Base-by-base conservation (phyloP, 2,797 vertebrate species). In the Hyperoplus lanceolatus region DNA sequence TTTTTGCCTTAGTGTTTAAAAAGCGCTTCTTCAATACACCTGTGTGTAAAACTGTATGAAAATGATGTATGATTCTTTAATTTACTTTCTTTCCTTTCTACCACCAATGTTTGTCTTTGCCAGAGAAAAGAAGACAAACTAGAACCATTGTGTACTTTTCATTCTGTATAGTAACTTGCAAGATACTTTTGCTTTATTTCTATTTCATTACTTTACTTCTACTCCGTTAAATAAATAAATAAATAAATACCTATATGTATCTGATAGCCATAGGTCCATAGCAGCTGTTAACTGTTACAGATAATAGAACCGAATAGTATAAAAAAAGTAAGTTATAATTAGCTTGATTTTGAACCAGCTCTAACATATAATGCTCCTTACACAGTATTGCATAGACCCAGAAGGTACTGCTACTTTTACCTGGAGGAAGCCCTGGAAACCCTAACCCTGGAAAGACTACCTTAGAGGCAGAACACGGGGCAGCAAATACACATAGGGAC, bases 401-500 rank as follows among this genome's bases (percentile, higher is more conserved):
- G 10, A 9, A 65, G 9, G 14, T 1, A 16, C 36, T 13, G 71
- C 13, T 45, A 13, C 9, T 57, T 3, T 4, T 10, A 1, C 29
- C 8, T 5, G 6, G 2, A 43, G 48, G 21, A 21, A 21, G 21
- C 1, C 21, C 21, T 21, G 21, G 21, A 21, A 21, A 21, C 21
- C 21, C 21, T 21, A 21, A 21, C 21, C 21, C 21, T 21, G 29
- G 38, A 21, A 45, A 18, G 16, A 14, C 11, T n/a, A 15, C 66
- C 74, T 75, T 56, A 39, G 2, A 60, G 61, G 8, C 13, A 43
- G 0, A 0, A 0, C 4, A 29, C 2, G 62, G 63, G 76, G 42
- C 14, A 4, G 0, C 0, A 4, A 0, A 54, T 8, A 13, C 15
- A 13, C 6, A 7, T 16, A 0, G 4, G 0, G 14, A 3, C 0